Evolutionary conservation across 2,888 invertebrate genomes (phyloP), one percentile per base, ranked within the genome.

Genomic region (Mallateleia sp.): DNA sequence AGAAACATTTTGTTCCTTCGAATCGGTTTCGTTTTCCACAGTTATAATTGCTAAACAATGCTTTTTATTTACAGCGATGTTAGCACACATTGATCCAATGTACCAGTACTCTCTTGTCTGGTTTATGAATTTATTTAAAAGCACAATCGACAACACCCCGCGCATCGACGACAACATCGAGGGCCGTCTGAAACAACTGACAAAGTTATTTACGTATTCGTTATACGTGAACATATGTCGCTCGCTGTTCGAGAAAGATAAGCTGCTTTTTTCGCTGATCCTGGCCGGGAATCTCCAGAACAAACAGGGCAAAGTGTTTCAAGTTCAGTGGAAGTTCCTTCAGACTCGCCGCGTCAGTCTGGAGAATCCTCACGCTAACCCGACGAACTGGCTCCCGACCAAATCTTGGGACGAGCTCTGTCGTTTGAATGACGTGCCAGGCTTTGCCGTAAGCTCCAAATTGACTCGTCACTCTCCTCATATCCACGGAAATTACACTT

Each of bases 81-180:
- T 99, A 92, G 97, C 98, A 7, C 97, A 98, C 92, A 98, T 99
- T 89, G 99, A 99, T 95, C 99, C 99, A 1, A 99, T 99, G 99
- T 99, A 99, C 95, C 99, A 99, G 94, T 99, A 99, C 95, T 99
- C 99, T 0, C 95, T 99, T 91, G 97, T 97, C 2, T 99, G 99
- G 99, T 99, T 99, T 95, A 98, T 99, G 92, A 97, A 98, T 90
- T 96, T 99, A 32, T 99, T 98, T 95, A 97, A 97, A 91, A 96
- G 97, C 60, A 97, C 98, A 22, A 99, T 99, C 83, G 98, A 98
- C 90, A 97, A 98, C 91, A 98, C 98, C 0, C 98, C 98, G 92
- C 97, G 97, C 91, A 97, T 97, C n/a, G 98, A 99, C 88, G 97
- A n/a, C n/a, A n/a, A 97, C 88, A 97, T 99, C 11, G 96, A 96